phyloP scores from a whole-genome alignment of 2,113 vertebrate species.

The Oreochromis tanganicae region DNA sequence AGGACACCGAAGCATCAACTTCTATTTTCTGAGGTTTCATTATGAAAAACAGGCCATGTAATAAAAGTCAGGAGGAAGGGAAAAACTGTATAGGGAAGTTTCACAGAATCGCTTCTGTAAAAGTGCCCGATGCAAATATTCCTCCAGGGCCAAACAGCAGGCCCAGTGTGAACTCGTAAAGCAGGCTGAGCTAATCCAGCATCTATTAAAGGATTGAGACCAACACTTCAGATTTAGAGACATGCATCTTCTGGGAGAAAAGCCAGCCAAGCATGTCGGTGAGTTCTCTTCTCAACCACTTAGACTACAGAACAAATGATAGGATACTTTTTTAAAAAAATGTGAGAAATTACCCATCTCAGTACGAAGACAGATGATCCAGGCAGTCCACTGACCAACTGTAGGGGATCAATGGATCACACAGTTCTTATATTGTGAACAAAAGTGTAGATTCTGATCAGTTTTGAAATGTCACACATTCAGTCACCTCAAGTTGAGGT shows the following conservation, averaged over 20 bases:
- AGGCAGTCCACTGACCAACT: background rate
- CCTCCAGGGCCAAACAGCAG: background rate
- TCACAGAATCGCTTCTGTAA: background rate
- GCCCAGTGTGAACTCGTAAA: background rate
- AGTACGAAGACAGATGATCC: background rate
- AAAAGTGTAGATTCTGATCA: background rate
- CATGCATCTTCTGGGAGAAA: background rate
- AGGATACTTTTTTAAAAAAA: background rate
- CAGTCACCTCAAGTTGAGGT: background rate
- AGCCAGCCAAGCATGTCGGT: background rate
- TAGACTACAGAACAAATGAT: background rate
- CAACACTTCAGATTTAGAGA: background rate
- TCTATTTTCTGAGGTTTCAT: background rate
- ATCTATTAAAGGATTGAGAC: background rate
- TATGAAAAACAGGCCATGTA: background rate
- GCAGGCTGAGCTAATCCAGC: conserved; percentile 9
- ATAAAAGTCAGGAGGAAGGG: background rate
- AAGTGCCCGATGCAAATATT: background rate
- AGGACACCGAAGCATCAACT: background rate
- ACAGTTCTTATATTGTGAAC: background rate
- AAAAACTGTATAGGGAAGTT: background rate
- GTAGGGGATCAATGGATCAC: background rate
- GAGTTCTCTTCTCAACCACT: background rate
- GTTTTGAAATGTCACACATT: background rate
- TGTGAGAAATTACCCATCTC: background rate